Evolutionary conservation across 2,113 vertebrate species (phyloP), one percentile per base, ranked within the genome.

Genomic region (Fregetta grallaria): DNA sequence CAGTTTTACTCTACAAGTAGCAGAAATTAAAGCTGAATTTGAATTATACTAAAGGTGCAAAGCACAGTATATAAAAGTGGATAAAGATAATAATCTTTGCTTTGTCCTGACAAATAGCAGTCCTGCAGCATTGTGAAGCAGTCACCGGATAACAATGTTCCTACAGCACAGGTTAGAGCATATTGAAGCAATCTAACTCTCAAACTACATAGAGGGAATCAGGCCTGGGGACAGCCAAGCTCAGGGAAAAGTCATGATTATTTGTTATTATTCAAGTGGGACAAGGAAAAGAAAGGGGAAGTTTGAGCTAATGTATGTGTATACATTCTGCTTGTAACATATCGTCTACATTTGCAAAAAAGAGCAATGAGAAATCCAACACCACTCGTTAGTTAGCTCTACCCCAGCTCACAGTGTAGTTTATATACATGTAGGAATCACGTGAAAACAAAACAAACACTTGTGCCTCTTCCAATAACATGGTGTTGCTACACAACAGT

Each of bases 141-240:
- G 52, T 50, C 76, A 72, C 76, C 0, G 1, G 52, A 21, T 56
- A 81, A 87, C 20, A 30, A 19, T 58, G 81, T 66, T 80, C 47
- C 44, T 65, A 40, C 17, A 58, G 36, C 47, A 71, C 79, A 87
- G 61, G 47, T 84, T 81, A 65, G 10, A 94, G 49, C 77, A 91
- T 79, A 92, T 45, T 94, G 94, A 94, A 96, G 34, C 45, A 92
- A 94, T 91, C 70, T 68, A 65, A 50, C 32, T 83, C 56, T 45
- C 58, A 76, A 58, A 65, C n/a, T 65, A 22, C 2, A 10, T 49
- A 72, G 44, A 72, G 22, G 36, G 80, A 92, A 75, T 87, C 58
- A 84, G 56, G 49, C 55, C 72, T 50, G 38, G 52, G 52, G 76
- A 97, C 72, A 91, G 68, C 32, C 23, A 93, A 72, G 27, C 83